phyloP scores from a whole-genome alignment of 2,888 invertebrate genomes.

The Dolomedes plantarius region DNA sequence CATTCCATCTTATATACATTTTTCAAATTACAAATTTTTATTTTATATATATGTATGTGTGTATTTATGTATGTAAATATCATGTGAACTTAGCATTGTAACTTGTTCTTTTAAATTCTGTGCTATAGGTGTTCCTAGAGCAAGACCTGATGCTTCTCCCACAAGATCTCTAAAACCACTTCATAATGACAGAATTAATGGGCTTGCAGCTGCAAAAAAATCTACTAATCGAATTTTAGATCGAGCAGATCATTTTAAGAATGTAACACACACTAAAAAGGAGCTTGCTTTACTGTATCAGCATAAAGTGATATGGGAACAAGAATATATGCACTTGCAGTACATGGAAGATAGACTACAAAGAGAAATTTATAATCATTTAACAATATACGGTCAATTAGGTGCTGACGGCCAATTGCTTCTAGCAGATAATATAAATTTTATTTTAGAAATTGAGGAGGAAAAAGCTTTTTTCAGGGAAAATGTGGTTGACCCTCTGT shows the following conservation, averaged over 20 bases:
- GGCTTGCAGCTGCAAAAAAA: slow-evolving; percentile 55
- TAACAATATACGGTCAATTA: slow-evolving; percentile 62
- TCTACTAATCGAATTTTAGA: slow-evolving; percentile 58
- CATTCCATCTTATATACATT: no score
- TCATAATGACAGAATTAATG: slow-evolving; percentile 58
- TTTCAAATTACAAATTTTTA: no score
- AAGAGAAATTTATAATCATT: slow-evolving; percentile 68
- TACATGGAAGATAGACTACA: slow-evolving; percentile 69
- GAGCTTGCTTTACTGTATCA: slow-evolving; percentile 65
- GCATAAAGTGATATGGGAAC: slow-evolving; percentile 71
- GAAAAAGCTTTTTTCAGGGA: slow-evolving; percentile 67
- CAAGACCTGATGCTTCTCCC: slow-evolving; percentile 54
- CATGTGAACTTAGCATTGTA: no score
- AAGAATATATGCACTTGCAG: slow-evolving; percentile 66
- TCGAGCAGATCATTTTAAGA: slow-evolving; percentile 63
- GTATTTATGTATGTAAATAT: no score
- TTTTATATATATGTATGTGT: no score
- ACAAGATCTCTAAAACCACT: slow-evolving; percentile 59
- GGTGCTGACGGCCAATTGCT: slow-evolving; percentile 54
- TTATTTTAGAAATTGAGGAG: slow-evolving; percentile 69
- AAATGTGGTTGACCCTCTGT: slow-evolving; percentile 71
- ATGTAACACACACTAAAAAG: slow-evolving; percentile 52
- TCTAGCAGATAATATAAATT: slow-evolving; percentile 65
- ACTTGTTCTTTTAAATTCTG: neutral
- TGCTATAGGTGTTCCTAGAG: slow-evolving; percentile 57